Percentiles rank a stretch among this genome's conserved stretches.
Conservation (phyloP, 2,113 vertebrate genomes). For the Synodontis membranacea region DNA sequence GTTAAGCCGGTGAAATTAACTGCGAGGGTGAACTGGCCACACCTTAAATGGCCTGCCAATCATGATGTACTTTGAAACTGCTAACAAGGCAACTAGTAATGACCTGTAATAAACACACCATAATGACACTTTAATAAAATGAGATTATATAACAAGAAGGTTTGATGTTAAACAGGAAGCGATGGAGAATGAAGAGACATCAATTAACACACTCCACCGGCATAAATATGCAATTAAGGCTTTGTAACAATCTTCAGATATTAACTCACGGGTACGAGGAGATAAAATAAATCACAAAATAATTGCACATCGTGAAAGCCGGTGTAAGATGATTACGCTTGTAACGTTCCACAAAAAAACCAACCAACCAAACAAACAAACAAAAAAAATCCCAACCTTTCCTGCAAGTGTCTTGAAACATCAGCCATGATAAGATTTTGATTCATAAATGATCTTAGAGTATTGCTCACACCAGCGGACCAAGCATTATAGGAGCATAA, state of each 20-base stretch:
- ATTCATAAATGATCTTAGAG: not conserved
- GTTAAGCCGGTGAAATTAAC: not conserved
- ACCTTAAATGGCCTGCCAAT: constrained; percentile 1
- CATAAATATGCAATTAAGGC: not conserved
- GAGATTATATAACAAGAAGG: not conserved
- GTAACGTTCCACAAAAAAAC: not conserved
- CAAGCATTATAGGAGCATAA: no score
- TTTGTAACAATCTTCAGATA: not conserved
- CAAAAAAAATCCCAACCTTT: no score
- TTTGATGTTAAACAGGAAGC: not conserved
- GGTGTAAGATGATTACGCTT: not conserved
- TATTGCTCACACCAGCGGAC: not conserved
- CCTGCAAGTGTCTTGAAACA: not conserved
- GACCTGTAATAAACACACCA: no score
- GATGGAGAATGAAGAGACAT: not conserved
- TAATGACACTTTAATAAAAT: not conserved
- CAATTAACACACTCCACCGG: no score
- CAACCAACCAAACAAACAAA: no score
- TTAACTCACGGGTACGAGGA: not conserved
- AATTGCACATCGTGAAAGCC: not conserved
- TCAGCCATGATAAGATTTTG: not conserved
- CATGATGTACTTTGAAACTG: not conserved
- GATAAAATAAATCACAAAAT: not conserved
- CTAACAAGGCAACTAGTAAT: constrained; percentile 2
- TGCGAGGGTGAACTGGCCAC: not conserved